A percentile compares a stretch with the other conserved stretches of the same genome.
Evolutionary conservation across 2,797 vertebrate genomes (phyloP).

Genomic region (Tokudaia tokunoshimensis): DNA sequence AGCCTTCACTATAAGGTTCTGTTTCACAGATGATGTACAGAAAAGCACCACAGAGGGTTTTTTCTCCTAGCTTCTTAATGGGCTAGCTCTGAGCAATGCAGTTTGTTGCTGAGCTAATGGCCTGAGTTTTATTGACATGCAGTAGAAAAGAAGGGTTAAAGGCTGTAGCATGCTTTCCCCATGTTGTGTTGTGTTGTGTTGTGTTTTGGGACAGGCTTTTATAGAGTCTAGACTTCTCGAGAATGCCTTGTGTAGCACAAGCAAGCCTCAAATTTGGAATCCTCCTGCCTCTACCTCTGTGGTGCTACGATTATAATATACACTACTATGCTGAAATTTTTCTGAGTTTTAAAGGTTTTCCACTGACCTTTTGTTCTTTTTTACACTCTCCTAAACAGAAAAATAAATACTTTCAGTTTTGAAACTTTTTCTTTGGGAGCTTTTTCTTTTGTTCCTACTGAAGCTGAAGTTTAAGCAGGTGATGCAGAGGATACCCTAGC

Average conservation of each 20-base stretch:
- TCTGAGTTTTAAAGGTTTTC: slow-evolving; percentile 77
- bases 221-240: neutral
- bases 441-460: slow-evolving; percentile 59
- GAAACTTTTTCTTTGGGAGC: neutral
- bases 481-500: slow-evolving; percentile 42
- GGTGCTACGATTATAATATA: neutral
- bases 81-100: slow-evolving; percentile 67
- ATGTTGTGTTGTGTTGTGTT: neutral
- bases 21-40: slow-evolving; percentile 49
- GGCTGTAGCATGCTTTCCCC: slow-evolving; percentile 71
- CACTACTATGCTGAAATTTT: neutral
- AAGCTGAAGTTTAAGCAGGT: neutral
- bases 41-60: slow-evolving; percentile 13
- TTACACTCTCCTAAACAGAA: slow-evolving; percentile 73
- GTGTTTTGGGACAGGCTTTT: neutral
- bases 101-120: slow-evolving; percentile 67
- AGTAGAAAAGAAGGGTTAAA: slow-evolving; percentile 27
- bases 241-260: neutral
- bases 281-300: neutral
- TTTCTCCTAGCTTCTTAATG: slow-evolving; percentile 46
- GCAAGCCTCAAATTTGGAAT: neutral
- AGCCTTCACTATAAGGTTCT: neutral
- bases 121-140: slow-evolving; percentile 77
- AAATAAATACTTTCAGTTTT: slow-evolving; percentile 65
- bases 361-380: slow-evolving; percentile 79